Base-by-base conservation (phyloP, 2,113 vertebrate genomes). In the Antechinus stuartii region DNA sequence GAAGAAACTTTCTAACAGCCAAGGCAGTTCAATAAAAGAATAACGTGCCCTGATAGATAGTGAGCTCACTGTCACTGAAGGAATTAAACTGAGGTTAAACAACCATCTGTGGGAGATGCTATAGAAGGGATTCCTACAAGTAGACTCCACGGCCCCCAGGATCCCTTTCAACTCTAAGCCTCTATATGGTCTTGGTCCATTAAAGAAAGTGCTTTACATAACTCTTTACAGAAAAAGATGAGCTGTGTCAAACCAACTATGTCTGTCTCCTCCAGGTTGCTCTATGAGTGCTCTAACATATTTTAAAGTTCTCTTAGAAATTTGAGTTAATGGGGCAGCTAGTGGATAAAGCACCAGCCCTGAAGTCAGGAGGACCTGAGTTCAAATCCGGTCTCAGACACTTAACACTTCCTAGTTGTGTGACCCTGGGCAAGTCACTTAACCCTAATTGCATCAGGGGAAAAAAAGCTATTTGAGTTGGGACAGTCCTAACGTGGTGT, bases 231-330 rank as follows among this genome's bases (percentile, higher is more conserved):
- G 95, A 90, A 52, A 1, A 49, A 50, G 22, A 8, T 26, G 12
- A 52, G 55, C 2, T 93, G 56, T n/a, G 50, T 12, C 26, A 89
- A 47, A 35, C 16, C 50, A 50, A 12, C 35, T 23, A 30, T 46
- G 11, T 52, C 42, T 3, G 1, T 2, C 0, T 10, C 11, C 12
- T 68, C 68, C n/a, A 84, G 16, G 23, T 54, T 0, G 0, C 1
- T 1, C 8, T 42, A 10, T 50, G 6, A 35, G 92, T 54, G 46
- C 54, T 54, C 90, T 11, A 2, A 23, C 19, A 42, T 5, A 5
- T 10, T 49, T 49, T 1, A 52, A 0, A 50, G 93, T n/a, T 91
- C 35, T 16, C 90, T 24, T 10, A 42, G 92, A 0, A 42, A 49
- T 47, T 42, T 0, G 49, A 95, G 42, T 30, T 42, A 49, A 49